Percentiles rank a stretch among this genome's conserved stretches.
Conservation (phyloP, 2,888 invertebrate species). For the Campopleginae sp. region DNA sequence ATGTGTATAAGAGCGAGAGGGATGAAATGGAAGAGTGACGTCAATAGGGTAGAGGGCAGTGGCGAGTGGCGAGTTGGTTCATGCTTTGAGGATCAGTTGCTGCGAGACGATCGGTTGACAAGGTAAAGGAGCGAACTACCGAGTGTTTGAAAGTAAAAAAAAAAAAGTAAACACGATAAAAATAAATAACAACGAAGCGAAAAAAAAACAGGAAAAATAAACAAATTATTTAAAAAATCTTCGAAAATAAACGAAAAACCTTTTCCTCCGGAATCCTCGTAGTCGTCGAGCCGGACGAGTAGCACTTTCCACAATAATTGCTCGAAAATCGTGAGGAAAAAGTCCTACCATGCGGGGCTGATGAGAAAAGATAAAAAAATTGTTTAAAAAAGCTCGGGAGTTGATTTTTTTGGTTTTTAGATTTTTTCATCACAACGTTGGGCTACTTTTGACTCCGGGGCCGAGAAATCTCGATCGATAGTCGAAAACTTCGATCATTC, state of each 20-base stretch:
- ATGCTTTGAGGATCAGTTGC: conserved; percentile 72
- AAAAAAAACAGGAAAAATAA: background rate
- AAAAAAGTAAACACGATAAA: background rate
- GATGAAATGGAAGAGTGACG: conserved; percentile 68
- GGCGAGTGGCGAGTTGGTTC: conserved; percentile 67
- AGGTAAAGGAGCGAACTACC: conserved; percentile 68
- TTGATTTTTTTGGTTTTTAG: conserved; percentile 33
- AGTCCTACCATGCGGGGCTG: conserved; percentile 9
- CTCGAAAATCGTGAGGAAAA: conserved; percentile 2
- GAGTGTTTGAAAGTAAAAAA: conserved; percentile 15
- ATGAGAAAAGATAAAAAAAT: background rate
- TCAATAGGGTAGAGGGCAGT: conserved; percentile 72
- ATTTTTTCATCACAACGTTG: conserved; percentile 25
- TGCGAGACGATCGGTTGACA: conserved; percentile 73
- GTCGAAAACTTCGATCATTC: background rate
- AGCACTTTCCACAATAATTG: background rate
- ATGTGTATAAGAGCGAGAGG: conserved; percentile 47
- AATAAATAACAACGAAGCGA: background rate
- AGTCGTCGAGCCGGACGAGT: conserved; percentile 36
- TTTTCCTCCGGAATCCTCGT: conserved; percentile 26
- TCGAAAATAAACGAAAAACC: conserved; percentile 28
- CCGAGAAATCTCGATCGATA: conserved; percentile 24
- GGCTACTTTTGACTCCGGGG: conserved; percentile 14
- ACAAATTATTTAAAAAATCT: background rate
- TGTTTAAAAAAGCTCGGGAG: background rate